Evolutionary conservation across 1,140 invertebrate genomes (phyloP).

Genomic region (Cephus cinctus): DNA sequence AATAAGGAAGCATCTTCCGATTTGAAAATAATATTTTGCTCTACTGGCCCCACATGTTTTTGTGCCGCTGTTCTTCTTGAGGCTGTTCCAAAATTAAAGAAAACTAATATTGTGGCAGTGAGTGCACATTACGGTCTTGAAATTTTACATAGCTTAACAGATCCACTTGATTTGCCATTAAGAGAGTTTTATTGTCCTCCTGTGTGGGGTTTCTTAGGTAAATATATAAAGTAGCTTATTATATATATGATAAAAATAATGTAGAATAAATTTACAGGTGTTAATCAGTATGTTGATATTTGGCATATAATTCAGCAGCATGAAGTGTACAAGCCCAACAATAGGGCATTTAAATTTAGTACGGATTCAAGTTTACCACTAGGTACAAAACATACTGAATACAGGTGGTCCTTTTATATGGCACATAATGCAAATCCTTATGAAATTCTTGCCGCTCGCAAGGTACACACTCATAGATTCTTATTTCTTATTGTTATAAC

Average conservation of each 20-base stretch:
- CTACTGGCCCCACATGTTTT: slow-evolving; percentile 24
- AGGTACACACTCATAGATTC: slow-evolving; percentile 14
- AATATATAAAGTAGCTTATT: slow-evolving; percentile 7
- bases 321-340: slow-evolving; percentile 15
- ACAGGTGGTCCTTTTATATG: slow-evolving; percentile 27
- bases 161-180: slow-evolving; percentile 10
- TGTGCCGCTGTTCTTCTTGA: slow-evolving; percentile 18
- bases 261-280: slow-evolving; percentile 16
- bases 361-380: slow-evolving; percentile 8
- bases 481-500: background rate
- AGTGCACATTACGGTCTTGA: slow-evolving; percentile 28
- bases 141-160: slow-evolving; percentile 14
- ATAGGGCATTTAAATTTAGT: slow-evolving; percentile 9
- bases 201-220: slow-evolving; percentile 29
- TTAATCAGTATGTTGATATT: slow-evolving; percentile 27
- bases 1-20: slow-evolving; percentile 19
- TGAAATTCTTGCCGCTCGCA: slow-evolving; percentile 1
- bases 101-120: slow-evolving; percentile 22
- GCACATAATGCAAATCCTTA: slow-evolving; percentile 20
- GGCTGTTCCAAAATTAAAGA: slow-evolving; percentile 22
- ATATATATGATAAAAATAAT: background rate
- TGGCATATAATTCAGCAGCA: slow-evolving; percentile 20
- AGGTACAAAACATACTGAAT: slow-evolving; percentile 16
- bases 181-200: slow-evolving; percentile 26
- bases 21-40: slow-evolving; percentile 31